Evolutionary conservation across 2,888 invertebrate genomes (phyloP), one percentile per base, ranked within the genome.

Genomic region (Pammene fasciana): DNA sequence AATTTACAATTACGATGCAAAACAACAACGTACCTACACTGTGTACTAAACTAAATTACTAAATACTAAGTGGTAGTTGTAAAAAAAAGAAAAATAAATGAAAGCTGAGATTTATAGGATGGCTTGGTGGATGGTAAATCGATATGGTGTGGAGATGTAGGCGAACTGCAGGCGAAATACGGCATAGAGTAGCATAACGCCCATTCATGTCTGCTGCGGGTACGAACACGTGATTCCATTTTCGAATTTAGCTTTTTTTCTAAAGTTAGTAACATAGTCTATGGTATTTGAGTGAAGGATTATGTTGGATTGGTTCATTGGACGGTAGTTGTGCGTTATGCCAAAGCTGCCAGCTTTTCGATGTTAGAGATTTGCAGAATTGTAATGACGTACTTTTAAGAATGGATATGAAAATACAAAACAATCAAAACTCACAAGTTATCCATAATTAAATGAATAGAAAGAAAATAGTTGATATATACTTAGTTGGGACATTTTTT

Each of bases 81-180:
- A 54, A 62, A 11, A 3, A 9, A n/a, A 16, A 16, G 5, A 18
- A 18, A 7, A 52, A 36, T 56, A 45, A 62, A 70, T 66, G 36
- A 55, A 62, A 45, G 48, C 16, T 38, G 43, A 50, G 64, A 81
- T 77, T 79, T 80, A 80, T 78, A 46, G 54, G 70, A 70, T 68
- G 18, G 73, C 65, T 61, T 72, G 74, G 76, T 80, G 78, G 83
- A 81, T 71, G 73, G 68, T 72, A 83, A 87, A 89, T 91, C 90
- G 86, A 91, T 91, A 90, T 88, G 85, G 87, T 85, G 85, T 81
- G 82, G 83, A 74, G 81, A 87, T 87, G 86, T 87, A 84, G 85
- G 85, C 85, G 81, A 85, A 89, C 88, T 91, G 91, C 91, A 89
- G 90, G 83, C 81, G 84, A 84, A 89, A 86, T 90, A 90, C 90